These are phyloP conservation scores for Agrilus cyanescens DNA, from an alignment of 2,888 invertebrate genomes.

Conservation along the genomic window DNA sequence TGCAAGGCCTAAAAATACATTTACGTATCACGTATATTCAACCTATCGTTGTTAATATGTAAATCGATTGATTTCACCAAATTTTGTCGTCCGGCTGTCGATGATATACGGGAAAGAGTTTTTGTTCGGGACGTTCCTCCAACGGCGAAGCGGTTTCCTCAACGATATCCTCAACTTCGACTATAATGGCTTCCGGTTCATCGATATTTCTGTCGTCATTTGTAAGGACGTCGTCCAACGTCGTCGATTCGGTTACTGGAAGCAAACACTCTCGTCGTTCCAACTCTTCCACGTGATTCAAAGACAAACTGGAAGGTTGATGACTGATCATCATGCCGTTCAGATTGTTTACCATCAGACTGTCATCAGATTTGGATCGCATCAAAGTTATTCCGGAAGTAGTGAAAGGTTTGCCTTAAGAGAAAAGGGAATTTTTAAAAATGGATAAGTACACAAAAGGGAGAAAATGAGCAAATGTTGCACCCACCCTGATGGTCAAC, in stretches of 20 bases:
- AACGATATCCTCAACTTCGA: slow-evolving; percentile 70
- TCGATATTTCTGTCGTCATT: slow-evolving; percentile 26
- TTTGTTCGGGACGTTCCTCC: slow-evolving; percentile 53
- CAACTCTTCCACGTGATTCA: slow-evolving; percentile 60
- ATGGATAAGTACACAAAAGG: too few species aligned
- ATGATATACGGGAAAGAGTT: slow-evolving; percentile 62
- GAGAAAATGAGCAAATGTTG: too few species aligned
- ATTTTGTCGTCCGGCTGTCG: slow-evolving; percentile 48
- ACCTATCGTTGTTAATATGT: background rate
- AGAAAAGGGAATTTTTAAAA: too few species aligned
- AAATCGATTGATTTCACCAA: slow-evolving; percentile 33
- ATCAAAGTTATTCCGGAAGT: slow-evolving; percentile 32
- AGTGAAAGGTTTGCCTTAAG: too few species aligned
- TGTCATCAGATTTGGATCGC: slow-evolving; percentile 68
- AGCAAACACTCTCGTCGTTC: slow-evolving; percentile 38
- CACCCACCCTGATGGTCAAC: background rate
- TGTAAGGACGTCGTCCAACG: slow-evolving; percentile 23
- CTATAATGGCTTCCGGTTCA: slow-evolving; percentile 63
- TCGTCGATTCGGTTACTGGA: slow-evolving; percentile 20
- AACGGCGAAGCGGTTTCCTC: slow-evolving; percentile 68
- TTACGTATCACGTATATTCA: too few species aligned
- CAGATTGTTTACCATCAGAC: slow-evolving; percentile 42
- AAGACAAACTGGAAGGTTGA: slow-evolving; percentile 61
- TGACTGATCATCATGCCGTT: slow-evolving; percentile 43
- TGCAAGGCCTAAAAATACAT: too few species aligned